Percentiles rank a stretch among this genome's conserved stretches.
Evolutionary conservation across 2,888 invertebrate species (phyloP).

Genomic region (Dexiosoma caninum): DNA sequence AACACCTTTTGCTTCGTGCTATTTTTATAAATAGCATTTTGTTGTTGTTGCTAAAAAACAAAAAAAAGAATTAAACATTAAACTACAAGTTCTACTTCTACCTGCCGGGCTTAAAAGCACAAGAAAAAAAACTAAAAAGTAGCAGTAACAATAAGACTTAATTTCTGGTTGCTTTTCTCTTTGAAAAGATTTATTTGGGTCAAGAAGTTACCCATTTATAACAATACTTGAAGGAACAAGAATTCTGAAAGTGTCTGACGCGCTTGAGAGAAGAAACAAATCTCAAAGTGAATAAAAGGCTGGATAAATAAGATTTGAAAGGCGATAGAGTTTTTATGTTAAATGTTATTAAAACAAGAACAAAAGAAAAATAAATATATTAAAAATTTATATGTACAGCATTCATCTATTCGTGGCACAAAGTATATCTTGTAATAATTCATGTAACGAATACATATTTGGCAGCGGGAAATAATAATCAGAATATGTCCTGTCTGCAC

Average conservation of each 20-base stretch:
- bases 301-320: not conserved
- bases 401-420: too few species aligned
- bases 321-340: not conserved
- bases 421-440: too few species aligned
- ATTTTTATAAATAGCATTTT: not conserved
- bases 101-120: not conserved
- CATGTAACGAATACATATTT: too few species aligned
- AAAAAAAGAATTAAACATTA: not conserved
- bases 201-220: constrained; percentile 56
- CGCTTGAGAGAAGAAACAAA: not conserved
- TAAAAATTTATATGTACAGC: too few species aligned
- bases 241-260: not conserved
- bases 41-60: not conserved
- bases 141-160: constrained; percentile 39
- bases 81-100: constrained; percentile 8
- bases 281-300: not conserved
- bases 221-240: constrained; percentile 18
- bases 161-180: constrained; percentile 26
- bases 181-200: constrained; percentile 55
- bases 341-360: not conserved
- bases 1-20: constrained; percentile 18
- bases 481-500: too few species aligned
- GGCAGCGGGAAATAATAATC: too few species aligned
- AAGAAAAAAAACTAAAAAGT: not conserved
- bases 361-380: too few species aligned